Evolutionary conservation across 2,113 vertebrate genomes (phyloP).

Genomic region (Eolophus roseicapilla): DNA sequence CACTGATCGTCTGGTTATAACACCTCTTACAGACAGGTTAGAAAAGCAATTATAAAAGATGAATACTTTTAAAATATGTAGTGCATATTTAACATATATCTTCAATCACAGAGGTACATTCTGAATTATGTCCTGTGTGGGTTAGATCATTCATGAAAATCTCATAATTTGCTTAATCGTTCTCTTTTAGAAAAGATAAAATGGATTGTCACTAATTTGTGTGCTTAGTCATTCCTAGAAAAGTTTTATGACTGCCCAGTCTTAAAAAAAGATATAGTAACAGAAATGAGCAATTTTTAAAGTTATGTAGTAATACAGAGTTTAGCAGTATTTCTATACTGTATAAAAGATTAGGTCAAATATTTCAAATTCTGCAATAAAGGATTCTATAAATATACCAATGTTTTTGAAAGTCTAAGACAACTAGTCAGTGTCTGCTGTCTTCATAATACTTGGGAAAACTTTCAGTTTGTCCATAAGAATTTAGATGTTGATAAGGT

Average conservation of each 20-base stretch:
- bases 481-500: neutral
- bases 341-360: neutral
- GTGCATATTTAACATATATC: neutral
- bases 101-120: neutral
- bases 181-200: neutral
- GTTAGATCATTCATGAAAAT: neutral
- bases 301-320: neutral
- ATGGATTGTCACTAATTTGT: neutral
- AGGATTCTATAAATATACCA: neutral
- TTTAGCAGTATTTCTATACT: neutral
- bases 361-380: neutral
- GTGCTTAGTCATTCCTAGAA: neutral
- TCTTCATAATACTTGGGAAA: neutral
- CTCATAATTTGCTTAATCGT: neutral
- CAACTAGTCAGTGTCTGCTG: neutral
- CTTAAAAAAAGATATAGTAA: neutral
- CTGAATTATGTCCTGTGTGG: neutral
- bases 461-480: neutral
- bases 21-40: conserved; percentile 90
- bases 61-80: neutral
- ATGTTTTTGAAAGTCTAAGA: neutral
- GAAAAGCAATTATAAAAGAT: neutral
- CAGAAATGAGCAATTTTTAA: neutral
- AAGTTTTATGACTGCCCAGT: neutral
- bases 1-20: conserved; percentile 91